phyloP scores from a whole-genome alignment of 30 jellyfish, hydroid and myxozoan genomes.

The Hydractinia symbiolongicarpus region DNA sequence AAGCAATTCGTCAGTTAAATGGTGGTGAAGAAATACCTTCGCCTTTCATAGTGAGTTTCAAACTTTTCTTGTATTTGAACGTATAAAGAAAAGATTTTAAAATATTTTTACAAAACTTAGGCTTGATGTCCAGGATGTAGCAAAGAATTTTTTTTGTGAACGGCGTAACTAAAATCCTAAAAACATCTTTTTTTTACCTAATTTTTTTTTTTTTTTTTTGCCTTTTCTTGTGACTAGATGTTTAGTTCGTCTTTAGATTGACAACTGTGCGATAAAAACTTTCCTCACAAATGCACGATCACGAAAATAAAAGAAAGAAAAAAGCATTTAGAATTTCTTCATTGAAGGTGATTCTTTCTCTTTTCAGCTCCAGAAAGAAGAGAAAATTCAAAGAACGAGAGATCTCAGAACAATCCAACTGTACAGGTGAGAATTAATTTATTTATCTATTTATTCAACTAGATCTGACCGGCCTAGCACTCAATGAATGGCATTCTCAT shows the following conservation, averaged over 20 bases:
- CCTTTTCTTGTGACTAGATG: background rate
- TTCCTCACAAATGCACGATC: background rate
- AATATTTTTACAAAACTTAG: background rate
- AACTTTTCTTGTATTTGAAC: background rate
- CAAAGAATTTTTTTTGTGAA: background rate
- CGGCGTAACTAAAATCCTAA: background rate
- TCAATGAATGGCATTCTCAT: too few species aligned
- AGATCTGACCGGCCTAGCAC: too few species aligned
- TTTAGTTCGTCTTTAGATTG: background rate
- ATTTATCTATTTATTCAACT: too few species aligned
- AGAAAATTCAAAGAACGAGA: constrained; percentile 86
- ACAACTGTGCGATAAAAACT: background rate
- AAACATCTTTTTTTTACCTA: background rate
- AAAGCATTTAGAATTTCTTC: too few species aligned
- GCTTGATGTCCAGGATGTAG: background rate
- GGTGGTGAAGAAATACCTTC: constrained; percentile 57
- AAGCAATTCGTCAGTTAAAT: constrained; percentile 66
- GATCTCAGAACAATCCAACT: constrained; percentile 89
- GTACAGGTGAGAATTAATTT: constrained; percentile 47
- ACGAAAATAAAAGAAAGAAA: too few species aligned
- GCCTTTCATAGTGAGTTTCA: constrained; percentile 57
- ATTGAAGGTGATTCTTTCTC: background rate
- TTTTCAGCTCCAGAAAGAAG: constrained; percentile 80
- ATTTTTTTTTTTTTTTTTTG: background rate
- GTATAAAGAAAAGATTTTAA: background rate